Evolutionary conservation across 2,797 vertebrate genomes (phyloP), one percentile per base, ranked within the genome.

Genomic region (Balearica regulorum): DNA sequence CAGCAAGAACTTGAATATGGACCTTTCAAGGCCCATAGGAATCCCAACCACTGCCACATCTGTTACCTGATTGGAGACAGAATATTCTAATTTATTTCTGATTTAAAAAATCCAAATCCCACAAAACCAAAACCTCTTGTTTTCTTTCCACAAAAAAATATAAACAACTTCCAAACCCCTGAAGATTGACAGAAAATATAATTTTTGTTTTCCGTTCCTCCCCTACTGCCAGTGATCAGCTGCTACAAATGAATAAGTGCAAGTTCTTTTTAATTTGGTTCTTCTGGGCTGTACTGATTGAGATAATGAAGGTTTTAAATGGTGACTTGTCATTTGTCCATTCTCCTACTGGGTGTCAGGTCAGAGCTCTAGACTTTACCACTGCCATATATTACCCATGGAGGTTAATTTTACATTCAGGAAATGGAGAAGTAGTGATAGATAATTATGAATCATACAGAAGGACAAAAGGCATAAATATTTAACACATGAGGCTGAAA

Each of bases 361-460:
- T 77, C 61, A 76, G 48, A 94, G 39, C 51, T 92, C 54, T 66
- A 79, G 46, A 91, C 13, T 89, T 80, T n/a, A 39, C 54, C 77
- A 91, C 54, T 89, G 26, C 21, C 33, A 15, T 20, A 5, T 48
- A 87, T 93, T 83, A 86, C 17, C 43, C 49, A n/a, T 46, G 28
- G 29, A 60, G 24, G 41, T 78, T 92, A 83, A 75, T 95, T 95
- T 87, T 89, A 80, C 61, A 92, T 92, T 93, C 53, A 13, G 25
- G 18, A 70, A 65, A 20, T 37, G 48, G 44, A 95, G 26, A 65
- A 86, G 68, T 76, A 84, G 13, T 58, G 39, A 89, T 83, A 80
- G 53, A 87, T 96, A 84, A 68, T 93, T 95, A 92, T 85, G 72
- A 94, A 93, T 90, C 68, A 83, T 88, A 79, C 35, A 65, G 64